Evolutionary conservation across 1,140 invertebrate genomes (phyloP), one percentile per base, ranked within the genome.

Genomic region (Yoshiicerus persimilis): DNA sequence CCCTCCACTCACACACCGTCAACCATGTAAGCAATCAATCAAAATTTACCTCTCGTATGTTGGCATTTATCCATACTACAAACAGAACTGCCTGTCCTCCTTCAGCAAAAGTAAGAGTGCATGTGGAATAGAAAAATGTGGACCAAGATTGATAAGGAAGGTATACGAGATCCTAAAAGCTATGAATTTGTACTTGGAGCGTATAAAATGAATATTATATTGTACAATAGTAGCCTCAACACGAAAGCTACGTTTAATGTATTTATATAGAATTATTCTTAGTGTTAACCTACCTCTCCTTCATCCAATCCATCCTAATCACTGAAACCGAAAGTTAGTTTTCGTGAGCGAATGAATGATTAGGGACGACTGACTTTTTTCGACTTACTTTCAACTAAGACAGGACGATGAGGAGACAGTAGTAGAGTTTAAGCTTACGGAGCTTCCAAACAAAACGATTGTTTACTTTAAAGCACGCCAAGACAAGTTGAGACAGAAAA

Each of bases 21-120:
- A 80, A 32, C 75, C 75, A 80, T 80, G 75, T 80, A 80, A 80
- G 34, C 32, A 80, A 80, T 80, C 75, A 80, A 80, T 80, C 75
- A 80, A 80, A 80, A 80, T 80, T 34, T 80, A 23, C 75, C 75
- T 80, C 34, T 6, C n/a, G 47, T 16, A 56, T 80, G 30, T 80
- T 80, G 75, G 32, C 75, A 80, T 80, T 80, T 80, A 80, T 34
- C 30, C 75, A 32, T 80, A 34, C 32, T n/a, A 9, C 34, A 34
- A 36, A 38, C 30, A 80, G 30, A 36, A 80, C 6, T n/a, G 32
- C 66, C 5, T 27, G 25, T 70, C 30, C 64, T 66, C 25, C 30
- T 70, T 30, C 25, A 70, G 30, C 66, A 30, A 70, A 70, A 70
- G 25, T 70, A 30, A 70, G 66, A 70, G 66, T 56, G 16, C 13